These are phyloP conservation scores for Phyllotreta striolata DNA, from an alignment of 2,888 invertebrate species.

Conservation along the genomic window DNA sequence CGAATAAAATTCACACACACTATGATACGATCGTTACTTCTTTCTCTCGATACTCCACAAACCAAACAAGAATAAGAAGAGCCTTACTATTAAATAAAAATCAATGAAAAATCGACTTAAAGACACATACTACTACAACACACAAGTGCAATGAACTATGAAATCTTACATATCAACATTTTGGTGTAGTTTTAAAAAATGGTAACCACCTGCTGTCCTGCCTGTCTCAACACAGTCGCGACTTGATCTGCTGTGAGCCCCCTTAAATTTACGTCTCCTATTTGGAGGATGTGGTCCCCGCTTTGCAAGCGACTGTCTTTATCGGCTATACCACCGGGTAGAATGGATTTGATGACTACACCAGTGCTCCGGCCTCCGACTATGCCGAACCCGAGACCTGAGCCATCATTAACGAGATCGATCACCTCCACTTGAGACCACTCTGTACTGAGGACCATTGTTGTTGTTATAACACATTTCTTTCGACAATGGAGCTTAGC, in stretches of 20 bases:
- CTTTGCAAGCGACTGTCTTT: constrained; percentile 79
- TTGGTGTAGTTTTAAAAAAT: constrained; percentile 58
- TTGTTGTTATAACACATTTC: constrained; percentile 35
- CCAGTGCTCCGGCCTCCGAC: constrained; percentile 98
- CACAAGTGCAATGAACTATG: constrained; percentile 59
- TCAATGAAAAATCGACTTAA: constrained; percentile 14
- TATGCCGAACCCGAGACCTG: constrained; percentile 97
- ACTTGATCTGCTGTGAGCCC: constrained; percentile 98
- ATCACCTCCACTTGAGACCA: constrained; percentile 99
- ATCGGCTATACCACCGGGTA: constrained; percentile 97
- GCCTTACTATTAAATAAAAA: too few species aligned
- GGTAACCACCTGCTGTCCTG: constrained; percentile 63
- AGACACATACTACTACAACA: constrained; percentile 33
- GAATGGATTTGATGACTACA: constrained; percentile 96
- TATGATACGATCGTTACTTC: too few species aligned
- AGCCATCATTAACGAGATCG: constrained; percentile 96
- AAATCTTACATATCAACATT: constrained; percentile 78
- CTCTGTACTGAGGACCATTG: constrained; percentile 78
- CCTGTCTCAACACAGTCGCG: constrained; percentile 79
- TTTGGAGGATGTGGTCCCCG: constrained; percentile 97
- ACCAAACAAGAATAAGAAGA: too few species aligned
- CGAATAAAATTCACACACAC: too few species aligned
- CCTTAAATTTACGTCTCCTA: constrained; percentile 91
- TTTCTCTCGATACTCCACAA: too few species aligned
- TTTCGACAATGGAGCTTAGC: constrained; percentile 7